Percentiles rank a stretch among this genome's conserved stretches.
phyloP scores from a whole-genome alignment of 1,140 invertebrate genomes.

The Musca domestica region DNA sequence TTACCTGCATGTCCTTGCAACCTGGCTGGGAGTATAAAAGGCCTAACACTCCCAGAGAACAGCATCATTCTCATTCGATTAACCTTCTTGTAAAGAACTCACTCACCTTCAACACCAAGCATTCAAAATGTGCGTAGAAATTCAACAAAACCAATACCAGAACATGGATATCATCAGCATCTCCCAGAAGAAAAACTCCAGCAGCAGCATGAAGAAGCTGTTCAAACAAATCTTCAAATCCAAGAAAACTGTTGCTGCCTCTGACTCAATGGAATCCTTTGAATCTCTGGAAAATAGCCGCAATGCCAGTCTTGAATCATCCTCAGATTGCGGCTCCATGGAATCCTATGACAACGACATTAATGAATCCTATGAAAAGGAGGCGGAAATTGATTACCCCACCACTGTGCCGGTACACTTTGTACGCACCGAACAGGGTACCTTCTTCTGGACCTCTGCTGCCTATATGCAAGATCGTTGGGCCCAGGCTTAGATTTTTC shows the following conservation, averaged over 20 bases:
- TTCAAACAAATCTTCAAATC: conserved; percentile 47
- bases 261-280: conserved; percentile 45
- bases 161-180: conserved; percentile 34
- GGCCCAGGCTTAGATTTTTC: conserved; percentile 54
- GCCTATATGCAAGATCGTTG: conserved; percentile 55
- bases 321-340: conserved; percentile 32
- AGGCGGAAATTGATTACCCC: conserved; percentile 46
- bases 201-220: conserved; percentile 52
- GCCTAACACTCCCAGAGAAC: conserved; percentile 35
- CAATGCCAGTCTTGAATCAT: conserved; percentile 41
- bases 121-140: conserved; percentile 37
- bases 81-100: conserved; percentile 44
- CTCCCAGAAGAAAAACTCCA: conserved; percentile 47
- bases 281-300: conserved; percentile 49
- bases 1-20: no score
- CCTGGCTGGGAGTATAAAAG: conserved; percentile 43
- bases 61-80: conserved; percentile 50
- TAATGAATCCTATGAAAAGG: conserved; percentile 44
- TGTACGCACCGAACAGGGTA: conserved; percentile 58
- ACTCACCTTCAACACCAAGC: no score
- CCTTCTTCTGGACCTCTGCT: conserved; percentile 61
- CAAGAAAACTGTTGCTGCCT: conserved; percentile 32
- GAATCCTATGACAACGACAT: conserved; percentile 48
- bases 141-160: conserved; percentile 32
- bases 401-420: conserved; percentile 57